Base-by-base conservation (phyloP, 2,113 vertebrate genomes). In the Sinocyclocheilus maitianheensis region DNA sequence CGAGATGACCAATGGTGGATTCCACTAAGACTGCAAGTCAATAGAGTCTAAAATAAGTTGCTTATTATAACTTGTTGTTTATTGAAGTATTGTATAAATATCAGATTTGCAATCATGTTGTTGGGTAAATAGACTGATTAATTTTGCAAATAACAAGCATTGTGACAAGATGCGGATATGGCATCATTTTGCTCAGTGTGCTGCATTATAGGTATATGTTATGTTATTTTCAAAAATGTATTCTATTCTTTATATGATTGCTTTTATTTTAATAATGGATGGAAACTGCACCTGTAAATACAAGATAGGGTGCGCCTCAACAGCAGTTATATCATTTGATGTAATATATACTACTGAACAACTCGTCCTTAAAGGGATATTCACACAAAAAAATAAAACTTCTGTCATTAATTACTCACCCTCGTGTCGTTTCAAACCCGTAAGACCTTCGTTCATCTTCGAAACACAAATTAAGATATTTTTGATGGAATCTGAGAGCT, bases 261-360 rank as follows among this genome's bases (percentile, higher is more conserved):
- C 7, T 34, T 67, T 67, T 8, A 67, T 69, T 34, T 69, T 4
- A 7, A 30, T 34, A 6, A 10, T 18, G 46, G 22, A 30, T 77
- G 26, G 8, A 77, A 16, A 58, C 16, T 22, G 30, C 53, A 30
- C 26, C 10, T 78, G 46, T 16, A 53, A 37, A 9, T n/a, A 20
- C 40, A 37, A 78, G 26, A 53, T 12, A 58, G 37, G 11, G 43
- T 8, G 80, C 30, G 11, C 22, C 48, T 55, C 2, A 75, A 74
- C 18, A 74, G 30, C 51, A 83, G 81, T 37, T 30, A 26, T 8
- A 4, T 30, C 65, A 9, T 83, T 18, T 74, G 22, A 69, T 83
- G 88, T 87, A 87, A 89, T 46, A 85, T 83, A 89, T 79, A 89
- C 63, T 24, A 5, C 40, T 37, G 53, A 63, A 22, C 60, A 30